phyloP scores from a whole-genome alignment of 2,888 invertebrate genomes.

The Patella pellucida region DNA sequence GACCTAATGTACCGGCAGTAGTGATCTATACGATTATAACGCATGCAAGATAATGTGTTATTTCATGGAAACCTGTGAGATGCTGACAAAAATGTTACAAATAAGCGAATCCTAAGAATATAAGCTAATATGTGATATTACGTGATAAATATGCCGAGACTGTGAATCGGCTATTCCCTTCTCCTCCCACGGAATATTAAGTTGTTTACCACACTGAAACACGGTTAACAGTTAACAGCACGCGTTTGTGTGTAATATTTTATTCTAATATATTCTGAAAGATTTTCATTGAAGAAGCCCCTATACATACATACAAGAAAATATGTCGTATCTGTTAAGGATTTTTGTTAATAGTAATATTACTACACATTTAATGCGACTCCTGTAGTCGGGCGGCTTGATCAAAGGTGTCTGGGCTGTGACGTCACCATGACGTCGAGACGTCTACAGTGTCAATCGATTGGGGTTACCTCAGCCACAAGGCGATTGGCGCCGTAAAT shows the following conservation, averaged over 20 bases:
- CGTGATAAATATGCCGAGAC: conserved; percentile 28
- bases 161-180: conserved; percentile 37
- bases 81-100: conserved; percentile 14
- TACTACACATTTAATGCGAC: not conserved
- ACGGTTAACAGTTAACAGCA: not conserved
- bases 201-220: not conserved
- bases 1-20: conserved; percentile 22
- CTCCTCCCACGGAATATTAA: conserved; percentile 29
- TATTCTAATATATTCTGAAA: not conserved
- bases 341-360: not conserved
- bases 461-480: conserved; percentile 23
- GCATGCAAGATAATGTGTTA: conserved; percentile 7
- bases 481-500: conserved; percentile 25
- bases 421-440: conserved; percentile 52
- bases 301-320: not conserved
- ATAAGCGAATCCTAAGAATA: not conserved
- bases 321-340: not conserved
- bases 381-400: conserved; percentile 18
- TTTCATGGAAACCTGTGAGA: not conserved
- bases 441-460: conserved; percentile 37
- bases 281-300: not conserved
- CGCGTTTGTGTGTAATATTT: not conserved
- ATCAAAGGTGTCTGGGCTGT: conserved; percentile 52
- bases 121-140: not conserved
- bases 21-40: not conserved